Evolutionary conservation across 2,113 vertebrate genomes (phyloP).

Genomic region (Lampris megalopsis): DNA sequence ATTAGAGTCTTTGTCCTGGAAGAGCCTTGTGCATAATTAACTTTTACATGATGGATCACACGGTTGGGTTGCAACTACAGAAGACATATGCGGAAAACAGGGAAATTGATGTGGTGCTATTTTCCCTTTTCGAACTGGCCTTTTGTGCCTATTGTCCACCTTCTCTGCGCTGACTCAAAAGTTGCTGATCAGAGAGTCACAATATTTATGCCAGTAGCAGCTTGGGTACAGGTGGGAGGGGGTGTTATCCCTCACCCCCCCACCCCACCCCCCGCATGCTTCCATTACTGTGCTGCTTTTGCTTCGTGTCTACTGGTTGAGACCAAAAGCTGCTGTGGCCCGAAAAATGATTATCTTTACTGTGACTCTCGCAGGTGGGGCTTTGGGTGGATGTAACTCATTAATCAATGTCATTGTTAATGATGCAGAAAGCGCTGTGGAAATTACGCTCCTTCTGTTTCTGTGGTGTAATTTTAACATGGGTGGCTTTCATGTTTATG

Average conservation of each 20-base stretch:
- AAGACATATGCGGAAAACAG: slow-evolving; percentile 67
- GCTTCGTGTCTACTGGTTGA: slow-evolving; percentile 15
- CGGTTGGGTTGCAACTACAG: slow-evolving; percentile 69
- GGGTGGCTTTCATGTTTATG: slow-evolving; percentile 14
- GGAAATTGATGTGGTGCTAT: slow-evolving; percentile 65
- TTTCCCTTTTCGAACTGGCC: slow-evolving; percentile 56
- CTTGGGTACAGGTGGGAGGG: slow-evolving; percentile 38
- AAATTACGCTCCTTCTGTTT: slow-evolving; percentile 73
- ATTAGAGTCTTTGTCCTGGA: slow-evolving; percentile 81
- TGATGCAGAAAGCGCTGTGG: slow-evolving; percentile 73
- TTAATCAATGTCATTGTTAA: slow-evolving; percentile 83
- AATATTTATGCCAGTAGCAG: slow-evolving; percentile 72
- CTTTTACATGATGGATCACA: slow-evolving; percentile 81
- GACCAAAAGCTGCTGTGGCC: slow-evolving; percentile 34
- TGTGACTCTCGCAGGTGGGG: slow-evolving; percentile 77
- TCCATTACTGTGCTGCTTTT: slow-evolving; percentile 10
- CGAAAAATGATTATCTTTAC: slow-evolving; percentile 72
- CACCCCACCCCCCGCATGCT: slow-evolving; percentile 17
- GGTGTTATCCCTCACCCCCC: slow-evolving; percentile 38
- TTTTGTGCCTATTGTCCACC: slow-evolving; percentile 40
- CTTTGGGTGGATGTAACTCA: slow-evolving; percentile 70
- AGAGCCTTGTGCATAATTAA: slow-evolving; percentile 82
- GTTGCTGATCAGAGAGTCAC: slow-evolving; percentile 73
- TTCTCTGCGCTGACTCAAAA: slow-evolving; percentile 46
- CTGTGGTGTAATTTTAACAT: slow-evolving; percentile 62